phyloP scores from a whole-genome alignment of 2,113 vertebrate species.

The Leucosticte australis region DNA sequence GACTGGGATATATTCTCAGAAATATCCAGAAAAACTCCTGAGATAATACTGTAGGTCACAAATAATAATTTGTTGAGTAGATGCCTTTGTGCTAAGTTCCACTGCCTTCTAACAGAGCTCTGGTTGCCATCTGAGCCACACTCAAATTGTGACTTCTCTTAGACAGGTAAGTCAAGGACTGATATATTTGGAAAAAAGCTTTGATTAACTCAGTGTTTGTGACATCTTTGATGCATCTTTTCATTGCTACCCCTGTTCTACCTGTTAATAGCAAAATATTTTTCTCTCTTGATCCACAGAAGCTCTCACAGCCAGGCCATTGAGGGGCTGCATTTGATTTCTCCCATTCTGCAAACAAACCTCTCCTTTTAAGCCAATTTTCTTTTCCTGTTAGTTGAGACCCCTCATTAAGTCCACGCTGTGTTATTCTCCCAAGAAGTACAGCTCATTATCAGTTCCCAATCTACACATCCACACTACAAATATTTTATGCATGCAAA shows the following conservation, averaged over 20 bases:
- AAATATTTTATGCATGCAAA: conserved; percentile 11
- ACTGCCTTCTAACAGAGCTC: neutral
- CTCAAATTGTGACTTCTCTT: neutral
- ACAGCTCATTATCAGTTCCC: neutral
- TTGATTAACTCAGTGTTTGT: neutral
- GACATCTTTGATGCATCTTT: neutral
- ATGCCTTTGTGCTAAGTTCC: neutral
- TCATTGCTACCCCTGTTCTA: neutral
- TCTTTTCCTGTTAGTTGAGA: neutral
- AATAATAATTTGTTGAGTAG: neutral
- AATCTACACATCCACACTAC: neutral
- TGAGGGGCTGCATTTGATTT: neutral
- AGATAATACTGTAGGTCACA: neutral
- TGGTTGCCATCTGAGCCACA: neutral
- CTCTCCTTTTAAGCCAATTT: neutral
- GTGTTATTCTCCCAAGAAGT: neutral
- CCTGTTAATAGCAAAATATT: neutral
- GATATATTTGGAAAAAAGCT: neutral
- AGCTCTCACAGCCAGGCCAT: neutral
- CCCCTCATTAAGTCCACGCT: neutral
- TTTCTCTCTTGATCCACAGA: neutral
- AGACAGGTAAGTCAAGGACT: neutral
- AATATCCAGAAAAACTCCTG: neutral
- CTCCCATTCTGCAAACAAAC: neutral
- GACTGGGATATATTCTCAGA: neutral